Conservation (phyloP, 2,113 vertebrate species). For the Pterocles orientalis region DNA sequence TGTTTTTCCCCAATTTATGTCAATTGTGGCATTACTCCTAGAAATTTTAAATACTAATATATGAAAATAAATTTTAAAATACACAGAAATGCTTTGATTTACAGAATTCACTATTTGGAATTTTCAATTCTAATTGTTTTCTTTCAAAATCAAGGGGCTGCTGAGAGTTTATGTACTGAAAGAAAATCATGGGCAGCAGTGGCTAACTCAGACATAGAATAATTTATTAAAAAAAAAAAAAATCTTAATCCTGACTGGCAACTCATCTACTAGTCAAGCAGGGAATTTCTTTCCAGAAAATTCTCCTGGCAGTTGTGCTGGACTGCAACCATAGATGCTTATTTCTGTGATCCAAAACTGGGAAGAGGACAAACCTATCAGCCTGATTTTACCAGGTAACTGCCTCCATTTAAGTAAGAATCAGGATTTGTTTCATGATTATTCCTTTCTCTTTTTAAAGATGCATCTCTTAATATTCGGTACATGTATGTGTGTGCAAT, state of each 20-base stretch:
- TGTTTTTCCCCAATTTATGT: not conserved
- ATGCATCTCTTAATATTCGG: not conserved
- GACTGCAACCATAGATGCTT: not conserved
- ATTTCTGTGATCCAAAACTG: not conserved
- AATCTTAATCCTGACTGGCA: not conserved
- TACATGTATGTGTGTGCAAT: rapidly evolving
- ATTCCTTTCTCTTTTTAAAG: not conserved
- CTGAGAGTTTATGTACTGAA: not conserved
- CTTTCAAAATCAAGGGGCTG: not conserved
- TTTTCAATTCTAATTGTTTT: not conserved
- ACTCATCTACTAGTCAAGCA: not conserved
- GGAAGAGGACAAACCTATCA: not conserved
- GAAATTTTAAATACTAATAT: not conserved
- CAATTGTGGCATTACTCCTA: not conserved
- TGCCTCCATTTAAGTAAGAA: not conserved
- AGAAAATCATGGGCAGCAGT: not conserved
- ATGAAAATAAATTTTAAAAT: not conserved
- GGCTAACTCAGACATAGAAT: not conserved
- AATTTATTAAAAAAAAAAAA: not conserved
- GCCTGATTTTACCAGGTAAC: not conserved
- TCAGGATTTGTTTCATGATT: not conserved
- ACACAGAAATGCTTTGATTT: not conserved
- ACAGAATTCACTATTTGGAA: not conserved
- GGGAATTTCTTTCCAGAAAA: not conserved
- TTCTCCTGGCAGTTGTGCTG: not conserved